Evolutionary conservation across 2,113 vertebrate genomes (phyloP).

Genomic region (Reinhardtius hippoglossoides): DNA sequence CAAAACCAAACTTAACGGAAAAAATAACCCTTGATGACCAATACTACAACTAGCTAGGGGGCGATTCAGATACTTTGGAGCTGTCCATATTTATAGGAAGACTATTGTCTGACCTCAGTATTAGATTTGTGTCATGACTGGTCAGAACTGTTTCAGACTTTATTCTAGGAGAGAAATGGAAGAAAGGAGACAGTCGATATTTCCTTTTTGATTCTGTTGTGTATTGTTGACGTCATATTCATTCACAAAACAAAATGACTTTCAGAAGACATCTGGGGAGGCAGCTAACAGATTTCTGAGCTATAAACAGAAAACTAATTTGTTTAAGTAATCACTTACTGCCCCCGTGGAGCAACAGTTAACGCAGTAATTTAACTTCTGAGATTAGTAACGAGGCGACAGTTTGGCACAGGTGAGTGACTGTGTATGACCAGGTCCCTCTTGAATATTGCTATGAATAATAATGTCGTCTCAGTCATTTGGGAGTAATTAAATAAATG

Average conservation of each 20-base stretch:
- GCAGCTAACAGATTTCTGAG: background rate
- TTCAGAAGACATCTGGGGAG: background rate
- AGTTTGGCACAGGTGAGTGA: conserved; percentile 6
- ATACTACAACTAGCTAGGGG: too few relatives aligned
- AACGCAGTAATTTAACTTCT: background rate
- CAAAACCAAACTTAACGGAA: too few relatives aligned
- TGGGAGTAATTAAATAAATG: conserved; percentile 57
- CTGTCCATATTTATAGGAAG: background rate
- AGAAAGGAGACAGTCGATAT: background rate
- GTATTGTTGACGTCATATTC: background rate
- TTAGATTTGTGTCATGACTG: background rate
- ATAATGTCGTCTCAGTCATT: conserved; percentile 47
- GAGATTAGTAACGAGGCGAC: background rate
- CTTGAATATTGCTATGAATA: conserved; percentile 35
- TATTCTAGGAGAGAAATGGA: too few relatives aligned
- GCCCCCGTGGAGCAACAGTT: background rate
- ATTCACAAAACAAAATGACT: background rate
- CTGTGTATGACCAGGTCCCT: conserved; percentile 16
- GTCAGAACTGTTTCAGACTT: too few relatives aligned
- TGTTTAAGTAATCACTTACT: background rate
- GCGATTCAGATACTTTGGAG: too few relatives aligned
- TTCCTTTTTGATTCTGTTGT: background rate
- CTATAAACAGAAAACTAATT: background rate
- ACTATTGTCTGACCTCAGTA: background rate
- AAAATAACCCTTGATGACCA: too few relatives aligned